Conservation (phyloP, 2,113 vertebrate species). For the Beaufortia kweichowensis region DNA sequence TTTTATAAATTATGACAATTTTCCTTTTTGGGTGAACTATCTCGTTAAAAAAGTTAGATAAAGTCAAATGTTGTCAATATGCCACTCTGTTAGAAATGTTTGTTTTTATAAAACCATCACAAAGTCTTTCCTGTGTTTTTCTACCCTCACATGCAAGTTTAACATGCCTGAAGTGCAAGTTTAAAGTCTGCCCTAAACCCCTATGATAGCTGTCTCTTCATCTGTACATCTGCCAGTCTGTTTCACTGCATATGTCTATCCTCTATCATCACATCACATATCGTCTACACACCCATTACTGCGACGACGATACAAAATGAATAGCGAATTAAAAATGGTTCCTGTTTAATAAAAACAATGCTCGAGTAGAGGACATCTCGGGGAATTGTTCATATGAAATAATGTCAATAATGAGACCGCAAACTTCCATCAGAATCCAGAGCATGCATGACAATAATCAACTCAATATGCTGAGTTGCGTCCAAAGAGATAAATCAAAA, state of each 20-base stretch:
- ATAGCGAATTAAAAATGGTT: conserved; percentile 59
- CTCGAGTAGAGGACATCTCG: conserved; percentile 50
- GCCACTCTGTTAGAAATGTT: background rate
- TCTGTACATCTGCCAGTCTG: background rate
- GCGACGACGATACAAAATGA: conserved; percentile 58
- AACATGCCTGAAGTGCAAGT: background rate
- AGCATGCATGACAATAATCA: conserved; percentile 48
- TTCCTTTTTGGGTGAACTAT: no score
- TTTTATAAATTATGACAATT: no score
- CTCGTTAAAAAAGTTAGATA: no score
- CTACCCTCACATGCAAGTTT: background rate
- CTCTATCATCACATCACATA: conserved; percentile 5
- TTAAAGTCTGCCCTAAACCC: background rate
- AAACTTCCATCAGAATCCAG: conserved; percentile 62
- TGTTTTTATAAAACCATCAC: no score
- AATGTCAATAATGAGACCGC: conserved; percentile 70
- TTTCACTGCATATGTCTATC: background rate
- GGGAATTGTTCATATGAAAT: conserved; percentile 56
- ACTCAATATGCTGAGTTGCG: conserved; percentile 69
- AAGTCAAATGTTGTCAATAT: background rate
- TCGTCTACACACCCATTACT: conserved; percentile 61
- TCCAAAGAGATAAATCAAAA: conserved; percentile 76
- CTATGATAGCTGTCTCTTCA: background rate
- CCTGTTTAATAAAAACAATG: conserved; percentile 51
- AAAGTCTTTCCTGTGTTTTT: background rate